phyloP scores from a whole-genome alignment of 1,140 invertebrate genomes.

The Oryzaephilus surinamensis region DNA sequence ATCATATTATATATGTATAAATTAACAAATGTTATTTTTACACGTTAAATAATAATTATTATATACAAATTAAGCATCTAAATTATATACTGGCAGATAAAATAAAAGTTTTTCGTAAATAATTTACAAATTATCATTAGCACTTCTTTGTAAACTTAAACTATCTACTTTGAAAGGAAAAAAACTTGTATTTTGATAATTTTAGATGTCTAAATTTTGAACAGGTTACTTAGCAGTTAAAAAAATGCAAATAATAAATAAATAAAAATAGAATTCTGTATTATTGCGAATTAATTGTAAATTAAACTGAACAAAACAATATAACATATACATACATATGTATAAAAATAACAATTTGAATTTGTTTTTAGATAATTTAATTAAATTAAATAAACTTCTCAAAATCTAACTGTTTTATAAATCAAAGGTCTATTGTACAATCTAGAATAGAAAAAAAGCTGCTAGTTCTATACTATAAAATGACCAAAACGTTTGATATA shows the following conservation, averaged over 20 bases:
- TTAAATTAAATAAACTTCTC: constrained; percentile 14
- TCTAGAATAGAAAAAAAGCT: constrained; percentile 25
- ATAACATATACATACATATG: constrained; percentile 7
- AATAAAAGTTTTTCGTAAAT: constrained; percentile 5
- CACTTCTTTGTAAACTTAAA: background rate
- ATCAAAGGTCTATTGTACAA: constrained; percentile 17
- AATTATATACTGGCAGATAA: background rate
- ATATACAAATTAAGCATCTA: too few species aligned
- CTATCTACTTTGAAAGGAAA: background rate
- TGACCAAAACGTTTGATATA: constrained; percentile 12
- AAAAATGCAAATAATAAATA: constrained; percentile 9
- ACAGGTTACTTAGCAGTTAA: constrained; percentile 19
- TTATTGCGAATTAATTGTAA: background rate
- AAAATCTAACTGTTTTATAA: constrained; percentile 17
- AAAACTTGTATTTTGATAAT: constrained; percentile 4
- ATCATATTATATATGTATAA: too few species aligned
- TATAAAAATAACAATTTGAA: constrained; percentile 22
- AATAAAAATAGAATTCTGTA: too few species aligned
- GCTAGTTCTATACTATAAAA: constrained; percentile 20
- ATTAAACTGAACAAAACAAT: background rate
- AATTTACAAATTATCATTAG: background rate
- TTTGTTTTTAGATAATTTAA: constrained; percentile 11
- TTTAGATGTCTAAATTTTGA: constrained; percentile 17
- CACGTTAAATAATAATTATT: background rate
- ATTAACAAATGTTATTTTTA: too few species aligned